A percentile compares a stretch with the other conserved stretches of the same genome.
Conservation (phyloP, 2,797 vertebrate genomes). For the Tamandua tetradactyla region DNA sequence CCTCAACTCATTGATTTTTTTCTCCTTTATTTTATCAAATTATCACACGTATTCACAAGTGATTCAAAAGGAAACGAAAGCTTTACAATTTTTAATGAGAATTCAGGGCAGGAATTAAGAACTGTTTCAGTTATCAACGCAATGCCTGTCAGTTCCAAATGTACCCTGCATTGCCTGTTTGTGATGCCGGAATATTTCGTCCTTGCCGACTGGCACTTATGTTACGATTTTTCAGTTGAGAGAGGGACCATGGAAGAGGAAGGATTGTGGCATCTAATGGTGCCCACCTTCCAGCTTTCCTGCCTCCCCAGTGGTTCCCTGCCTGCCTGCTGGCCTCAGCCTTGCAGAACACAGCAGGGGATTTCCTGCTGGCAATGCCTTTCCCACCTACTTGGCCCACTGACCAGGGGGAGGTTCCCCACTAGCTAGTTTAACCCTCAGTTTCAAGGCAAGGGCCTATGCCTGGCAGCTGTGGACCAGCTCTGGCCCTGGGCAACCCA, state of each 20-base stretch:
- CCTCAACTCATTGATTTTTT: background rate
- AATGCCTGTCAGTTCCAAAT: background rate
- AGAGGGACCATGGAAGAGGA: background rate
- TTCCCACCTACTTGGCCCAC: background rate
- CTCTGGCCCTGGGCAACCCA: background rate
- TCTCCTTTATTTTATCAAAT: background rate
- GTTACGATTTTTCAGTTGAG: background rate
- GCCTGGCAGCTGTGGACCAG: background rate
- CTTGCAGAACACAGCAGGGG: background rate
- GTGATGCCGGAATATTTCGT: background rate
- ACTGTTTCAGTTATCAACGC: background rate
- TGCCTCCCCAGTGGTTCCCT: background rate
- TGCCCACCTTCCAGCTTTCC: background rate
- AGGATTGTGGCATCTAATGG: background rate
- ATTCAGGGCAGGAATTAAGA: background rate
- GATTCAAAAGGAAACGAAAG: conserved; percentile 26
- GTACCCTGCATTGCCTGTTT: background rate
- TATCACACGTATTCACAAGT: background rate
- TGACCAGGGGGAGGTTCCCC: background rate
- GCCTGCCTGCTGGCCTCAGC: background rate
- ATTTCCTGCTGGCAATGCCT: background rate
- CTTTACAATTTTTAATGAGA: background rate
- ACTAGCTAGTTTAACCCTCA: background rate
- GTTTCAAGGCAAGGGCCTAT: background rate
- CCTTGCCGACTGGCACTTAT: background rate